These are phyloP conservation scores for Hiodon tergisus DNA, from an alignment of 2,113 vertebrate species.

Conservation along the genomic window DNA sequence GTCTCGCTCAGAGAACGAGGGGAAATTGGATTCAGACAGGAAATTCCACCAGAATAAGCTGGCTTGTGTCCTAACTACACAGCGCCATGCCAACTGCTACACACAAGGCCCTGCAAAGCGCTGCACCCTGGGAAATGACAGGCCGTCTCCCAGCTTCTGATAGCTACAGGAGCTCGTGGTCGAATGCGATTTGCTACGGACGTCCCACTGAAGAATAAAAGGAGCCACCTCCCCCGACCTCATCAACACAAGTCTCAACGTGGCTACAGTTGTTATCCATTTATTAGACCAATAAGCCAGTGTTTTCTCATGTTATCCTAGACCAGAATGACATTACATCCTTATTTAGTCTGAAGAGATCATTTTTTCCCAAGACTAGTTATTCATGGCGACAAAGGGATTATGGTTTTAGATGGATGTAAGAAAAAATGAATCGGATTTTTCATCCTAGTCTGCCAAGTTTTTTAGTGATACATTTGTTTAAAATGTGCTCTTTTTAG, in stretches of 20 bases:
- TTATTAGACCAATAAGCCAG: constrained; percentile 10
- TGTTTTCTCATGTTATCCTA: constrained; percentile 17
- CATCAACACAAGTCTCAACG: constrained; percentile 16
- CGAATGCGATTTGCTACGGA: constrained; percentile 28
- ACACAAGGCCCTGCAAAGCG: constrained; percentile 45
- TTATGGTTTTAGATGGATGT: constrained; percentile 55
- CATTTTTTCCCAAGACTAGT: constrained; percentile 47
- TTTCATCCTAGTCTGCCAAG: constrained; percentile 44
- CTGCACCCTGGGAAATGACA: constrained; percentile 43
- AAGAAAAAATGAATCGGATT: constrained; percentile 49
- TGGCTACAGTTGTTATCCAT: constrained; percentile 9
- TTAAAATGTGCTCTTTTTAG: constrained; percentile 47
- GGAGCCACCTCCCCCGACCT: neutral
- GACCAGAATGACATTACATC: constrained; percentile 35
- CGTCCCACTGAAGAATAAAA: constrained; percentile 26
- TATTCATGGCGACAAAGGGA: constrained; percentile 60
- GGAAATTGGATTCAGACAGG: constrained; percentile 78
- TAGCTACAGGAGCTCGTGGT: constrained; percentile 29
- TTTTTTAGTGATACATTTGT: constrained; percentile 53
- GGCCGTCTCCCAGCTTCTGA: constrained; percentile 26
- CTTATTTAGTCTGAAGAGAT: constrained; percentile 50
- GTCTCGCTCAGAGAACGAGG: constrained; percentile 59
- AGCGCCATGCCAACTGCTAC: constrained; percentile 68
- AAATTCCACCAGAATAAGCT: constrained; percentile 85
- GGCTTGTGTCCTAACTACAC: constrained; percentile 78